Conservation (phyloP, 2,888 invertebrate genomes). For the Melinopterus prodromus region DNA sequence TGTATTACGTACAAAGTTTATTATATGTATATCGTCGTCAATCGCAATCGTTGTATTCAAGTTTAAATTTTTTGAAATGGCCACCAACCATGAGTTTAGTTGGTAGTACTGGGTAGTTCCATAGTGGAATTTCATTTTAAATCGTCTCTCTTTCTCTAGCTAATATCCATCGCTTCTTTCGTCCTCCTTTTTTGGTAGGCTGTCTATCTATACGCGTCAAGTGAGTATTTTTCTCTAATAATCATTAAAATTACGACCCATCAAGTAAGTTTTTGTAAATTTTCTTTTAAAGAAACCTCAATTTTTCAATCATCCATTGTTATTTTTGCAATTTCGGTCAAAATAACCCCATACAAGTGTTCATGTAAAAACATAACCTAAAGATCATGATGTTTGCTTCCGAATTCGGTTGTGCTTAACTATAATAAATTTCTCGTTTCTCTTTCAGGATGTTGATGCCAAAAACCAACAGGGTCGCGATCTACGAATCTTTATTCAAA, state of each 20-base stretch:
- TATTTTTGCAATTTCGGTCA: constrained; percentile 8
- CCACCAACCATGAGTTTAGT: not conserved
- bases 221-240: constrained; percentile 21
- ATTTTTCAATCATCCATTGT: constrained; percentile 8
- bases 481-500: constrained; percentile 98
- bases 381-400: not conserved
- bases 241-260: constrained; percentile 8
- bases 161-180: constrained; percentile 5
- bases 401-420: not conserved
- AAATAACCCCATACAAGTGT: constrained; percentile 8
- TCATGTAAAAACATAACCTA: not conserved
- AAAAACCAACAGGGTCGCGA: constrained; percentile 94
- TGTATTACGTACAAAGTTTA: not conserved
- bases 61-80: too few species aligned
- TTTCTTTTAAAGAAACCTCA: not conserved
- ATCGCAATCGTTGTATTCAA: too few species aligned
- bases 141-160: constrained; percentile 7
- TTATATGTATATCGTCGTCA: too few species aligned
- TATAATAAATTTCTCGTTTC: not conserved
- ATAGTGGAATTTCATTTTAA: not conserved
- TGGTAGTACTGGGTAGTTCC: not conserved
- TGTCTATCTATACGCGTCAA: constrained; percentile 21
- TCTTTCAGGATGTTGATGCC: constrained; percentile 98
- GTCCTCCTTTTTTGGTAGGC: constrained; percentile 17
- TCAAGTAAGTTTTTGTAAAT: not conserved